phyloP scores from a whole-genome alignment of 2,888 invertebrate genomes.

The Lasioglossum lativentre region DNA sequence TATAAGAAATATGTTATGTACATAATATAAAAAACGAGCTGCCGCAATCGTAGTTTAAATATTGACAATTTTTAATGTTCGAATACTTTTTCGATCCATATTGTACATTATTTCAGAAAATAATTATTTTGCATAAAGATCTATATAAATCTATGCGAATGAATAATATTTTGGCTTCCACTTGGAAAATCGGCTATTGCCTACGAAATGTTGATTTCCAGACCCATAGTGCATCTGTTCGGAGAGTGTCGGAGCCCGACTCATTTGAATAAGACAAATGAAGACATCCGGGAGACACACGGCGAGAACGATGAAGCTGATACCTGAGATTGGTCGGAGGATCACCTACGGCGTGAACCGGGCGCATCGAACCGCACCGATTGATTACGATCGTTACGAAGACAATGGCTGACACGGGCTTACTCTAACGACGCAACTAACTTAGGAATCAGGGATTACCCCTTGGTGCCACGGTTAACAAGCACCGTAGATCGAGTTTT shows the following conservation, averaged over 20 bases:
- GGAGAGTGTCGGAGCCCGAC: conserved; percentile 35
- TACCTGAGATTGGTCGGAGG: conserved; percentile 64
- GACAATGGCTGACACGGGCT: conserved; percentile 78
- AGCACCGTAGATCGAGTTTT: conserved; percentile 67
- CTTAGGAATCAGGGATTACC: conserved; percentile 73
- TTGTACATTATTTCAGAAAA: too few species aligned
- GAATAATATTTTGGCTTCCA: too few species aligned
- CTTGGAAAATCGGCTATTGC: not conserved
- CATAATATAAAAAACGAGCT: too few species aligned
- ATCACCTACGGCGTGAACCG: conserved; percentile 62
- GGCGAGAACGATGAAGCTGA: conserved; percentile 68
- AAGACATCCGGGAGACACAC: conserved; percentile 75
- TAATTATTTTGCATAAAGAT: too few species aligned
- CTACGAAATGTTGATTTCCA: not conserved
- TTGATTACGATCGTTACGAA: conserved; percentile 81
- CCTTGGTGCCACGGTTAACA: conserved; percentile 61
- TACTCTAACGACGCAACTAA: conserved; percentile 73
- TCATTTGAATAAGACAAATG: conserved; percentile 81
- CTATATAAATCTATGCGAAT: too few species aligned
- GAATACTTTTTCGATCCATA: too few species aligned
- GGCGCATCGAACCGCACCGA: conserved; percentile 74
- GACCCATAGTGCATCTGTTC: not conserved
- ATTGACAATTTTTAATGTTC: too few species aligned
- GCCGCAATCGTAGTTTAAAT: too few species aligned
- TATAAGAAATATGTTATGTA: too few species aligned